Conservation (phyloP, 2,888 invertebrate genomes). For the Ypsolopha sequella region DNA sequence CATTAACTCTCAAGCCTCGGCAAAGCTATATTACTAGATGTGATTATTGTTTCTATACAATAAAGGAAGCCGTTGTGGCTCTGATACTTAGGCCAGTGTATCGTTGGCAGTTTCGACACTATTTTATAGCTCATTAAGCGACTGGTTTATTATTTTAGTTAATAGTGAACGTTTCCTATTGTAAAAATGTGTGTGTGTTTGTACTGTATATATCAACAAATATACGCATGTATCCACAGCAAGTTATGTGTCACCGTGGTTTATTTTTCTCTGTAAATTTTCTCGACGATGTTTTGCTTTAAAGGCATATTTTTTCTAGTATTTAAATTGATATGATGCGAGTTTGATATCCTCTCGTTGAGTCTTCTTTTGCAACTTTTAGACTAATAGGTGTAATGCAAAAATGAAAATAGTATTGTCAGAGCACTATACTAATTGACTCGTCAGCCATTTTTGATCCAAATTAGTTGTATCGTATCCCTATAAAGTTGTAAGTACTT, state of each 20-base stretch:
- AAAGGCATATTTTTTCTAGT: conserved; percentile 14
- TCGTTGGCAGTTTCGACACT: conserved; percentile 58
- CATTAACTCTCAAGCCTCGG: conserved; percentile 43
- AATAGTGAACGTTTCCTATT: conserved; percentile 54
- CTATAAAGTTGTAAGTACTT: conserved; percentile 62
- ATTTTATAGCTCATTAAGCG: conserved; percentile 65
- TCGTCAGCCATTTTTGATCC: conserved; percentile 64
- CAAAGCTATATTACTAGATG: conserved; percentile 35
- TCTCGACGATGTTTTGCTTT: conserved; percentile 12
- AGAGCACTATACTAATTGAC: conserved; percentile 47
- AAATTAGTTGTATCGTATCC: conserved; percentile 51
- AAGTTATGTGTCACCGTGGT: conserved; percentile 29
- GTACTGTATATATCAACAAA: conserved; percentile 31
- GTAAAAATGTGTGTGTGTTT: conserved; percentile 63
- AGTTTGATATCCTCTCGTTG: conserved; percentile 35
- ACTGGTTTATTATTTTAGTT: conserved; percentile 58
- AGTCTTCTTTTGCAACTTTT: conserved; percentile 55
- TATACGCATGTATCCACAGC: conserved; percentile 41
- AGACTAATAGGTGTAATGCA: conserved; percentile 45
- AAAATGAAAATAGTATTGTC: conserved; percentile 47
- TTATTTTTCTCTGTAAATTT: conserved; percentile 39
- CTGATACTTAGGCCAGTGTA: conserved; percentile 57
- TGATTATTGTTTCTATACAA: conserved; percentile 19
- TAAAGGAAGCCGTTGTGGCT: conserved; percentile 20
- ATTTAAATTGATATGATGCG: conserved; percentile 29